These are phyloP conservation scores for Sialis lutaria DNA, from an alignment of 2,888 invertebrate genomes.

Conservation along the genomic window DNA sequence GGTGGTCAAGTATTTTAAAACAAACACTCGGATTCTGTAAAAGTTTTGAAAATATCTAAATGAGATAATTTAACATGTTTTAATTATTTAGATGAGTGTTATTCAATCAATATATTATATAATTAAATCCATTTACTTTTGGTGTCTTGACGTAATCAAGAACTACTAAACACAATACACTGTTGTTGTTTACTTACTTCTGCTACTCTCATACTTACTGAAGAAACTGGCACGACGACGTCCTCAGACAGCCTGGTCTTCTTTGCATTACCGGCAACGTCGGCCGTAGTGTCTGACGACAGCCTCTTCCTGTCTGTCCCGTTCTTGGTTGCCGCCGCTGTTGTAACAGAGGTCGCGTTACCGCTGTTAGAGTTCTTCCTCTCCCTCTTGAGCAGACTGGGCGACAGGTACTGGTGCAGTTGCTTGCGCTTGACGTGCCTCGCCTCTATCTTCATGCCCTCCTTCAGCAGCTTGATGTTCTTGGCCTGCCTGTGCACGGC, in stretches of 20 bases:
- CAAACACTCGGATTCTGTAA: too few relatives aligned
- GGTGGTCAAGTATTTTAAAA: too few relatives aligned
- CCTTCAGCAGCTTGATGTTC: slow-evolving; percentile 47
- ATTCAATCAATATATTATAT: too few relatives aligned
- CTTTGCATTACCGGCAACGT: slow-evolving; percentile 10
- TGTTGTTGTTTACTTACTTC: too few relatives aligned
- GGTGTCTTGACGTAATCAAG: too few relatives aligned
- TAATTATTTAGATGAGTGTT: too few relatives aligned
- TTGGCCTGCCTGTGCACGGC: slow-evolving; percentile 65
- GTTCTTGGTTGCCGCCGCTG: slow-evolving; percentile 11
- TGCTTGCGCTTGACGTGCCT: slow-evolving; percentile 74
- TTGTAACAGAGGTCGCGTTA: not conserved
- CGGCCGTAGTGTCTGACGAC: slow-evolving; percentile 12
- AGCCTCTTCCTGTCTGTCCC: slow-evolving; percentile 13
- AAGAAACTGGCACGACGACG: too few relatives aligned
- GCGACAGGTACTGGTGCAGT: slow-evolving; percentile 52
- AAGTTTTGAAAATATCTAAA: too few relatives aligned
- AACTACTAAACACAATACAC: too few relatives aligned
- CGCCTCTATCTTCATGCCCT: slow-evolving; percentile 68
- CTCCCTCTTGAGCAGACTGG: slow-evolving; percentile 51
- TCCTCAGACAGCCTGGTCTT: slow-evolving; percentile 12
- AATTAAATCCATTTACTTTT: too few relatives aligned
- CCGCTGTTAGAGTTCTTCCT: slow-evolving; percentile 34
- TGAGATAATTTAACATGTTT: too few relatives aligned
- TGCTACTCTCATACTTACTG: too few relatives aligned